Evolutionary conservation across 2,797 vertebrate species (phyloP), one percentile per base, ranked within the genome.

Genomic region (Periparus ater): DNA sequence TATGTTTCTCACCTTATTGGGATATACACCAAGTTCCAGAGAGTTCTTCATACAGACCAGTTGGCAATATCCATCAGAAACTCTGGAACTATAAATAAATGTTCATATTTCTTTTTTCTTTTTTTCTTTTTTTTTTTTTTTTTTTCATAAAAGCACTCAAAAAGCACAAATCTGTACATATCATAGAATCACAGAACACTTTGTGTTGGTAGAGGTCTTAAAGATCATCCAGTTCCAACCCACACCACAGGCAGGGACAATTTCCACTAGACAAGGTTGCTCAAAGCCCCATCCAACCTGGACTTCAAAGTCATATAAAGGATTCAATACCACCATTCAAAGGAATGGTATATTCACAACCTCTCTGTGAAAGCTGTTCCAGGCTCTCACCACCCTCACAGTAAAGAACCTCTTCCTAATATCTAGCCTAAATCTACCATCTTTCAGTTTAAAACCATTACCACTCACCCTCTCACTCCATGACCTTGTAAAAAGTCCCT

Each of bases 91-190:
- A 54, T 32, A 45, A 73, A 66, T 45, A 61, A 45, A 47, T 48
- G 22, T n/a, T 68, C 3, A 10, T 6, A 4, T 42, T 53, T 54
- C 0, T 7, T 63, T 44, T 44, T 62, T n/a, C 2, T 2, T 10
- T 4, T 17, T 34, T 8, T 18, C 32, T 21, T 2, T 7, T 42
- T 15, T 13, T 12, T 3, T 40, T 7, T 17, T 19, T 14, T 34
- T 40, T 51, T 17, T 22, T 3, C 7, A 45, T 27, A 42, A 51
- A 71, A 75, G 2, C 26, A 42, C 8, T 47, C 19, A 63, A 48
- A 7, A 72, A 68, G 10, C 7, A 82, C 7, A 76, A 47, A 76
- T 38, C 6, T 58, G 3, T 47, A 61, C 7, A 34, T 17, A 26
- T n/a, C 2, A 4, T 21, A 29, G 25, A 58, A 51, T 16, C 8